These are phyloP conservation scores for Caenorhabditis brenneri DNA, from an alignment of 1,140 invertebrate genomes.

Conservation along the genomic window DNA sequence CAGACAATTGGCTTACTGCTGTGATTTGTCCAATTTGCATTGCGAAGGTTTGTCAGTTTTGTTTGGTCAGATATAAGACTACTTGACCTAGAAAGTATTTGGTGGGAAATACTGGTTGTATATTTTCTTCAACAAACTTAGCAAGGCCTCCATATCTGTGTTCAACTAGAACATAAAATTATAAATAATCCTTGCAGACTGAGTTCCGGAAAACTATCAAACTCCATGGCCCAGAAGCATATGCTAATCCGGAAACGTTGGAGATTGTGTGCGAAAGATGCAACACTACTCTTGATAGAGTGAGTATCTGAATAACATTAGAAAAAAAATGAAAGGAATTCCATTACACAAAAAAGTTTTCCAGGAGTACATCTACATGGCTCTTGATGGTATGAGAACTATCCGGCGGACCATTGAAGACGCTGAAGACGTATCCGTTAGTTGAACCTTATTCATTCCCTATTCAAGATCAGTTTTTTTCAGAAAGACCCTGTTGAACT, in stretches of 20 bases:
- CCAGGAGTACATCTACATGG: conserved; percentile 8
- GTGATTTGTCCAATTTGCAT: conserved; percentile 59
- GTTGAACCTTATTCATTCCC: no score
- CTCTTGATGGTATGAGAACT: conserved; percentile 13
- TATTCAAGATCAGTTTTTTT: no score
- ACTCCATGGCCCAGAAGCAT: conserved; percentile 64
- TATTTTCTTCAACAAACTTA: no score
- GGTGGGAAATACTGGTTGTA: no score
- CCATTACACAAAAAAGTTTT: neutral
- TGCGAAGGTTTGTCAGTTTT: neutral
- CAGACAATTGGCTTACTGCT: conserved; percentile 65
- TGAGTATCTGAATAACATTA: neutral
- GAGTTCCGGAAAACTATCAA: conserved; percentile 8
- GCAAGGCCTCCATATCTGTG: no score
- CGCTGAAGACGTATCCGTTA: conserved; percentile 17
- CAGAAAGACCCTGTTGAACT: neutral
- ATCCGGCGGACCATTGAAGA: neutral
- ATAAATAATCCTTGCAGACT: neutral
- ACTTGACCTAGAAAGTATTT: no score
- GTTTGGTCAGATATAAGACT: no score
- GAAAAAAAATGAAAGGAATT: neutral
- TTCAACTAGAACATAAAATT: neutral
- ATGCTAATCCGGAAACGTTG: conserved; percentile 64
- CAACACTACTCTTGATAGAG: neutral
- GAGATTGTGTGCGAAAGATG: conserved; percentile 52